phyloP scores from a whole-genome alignment of 2,113 vertebrate species.

The Rhabdornis inornatus region DNA sequence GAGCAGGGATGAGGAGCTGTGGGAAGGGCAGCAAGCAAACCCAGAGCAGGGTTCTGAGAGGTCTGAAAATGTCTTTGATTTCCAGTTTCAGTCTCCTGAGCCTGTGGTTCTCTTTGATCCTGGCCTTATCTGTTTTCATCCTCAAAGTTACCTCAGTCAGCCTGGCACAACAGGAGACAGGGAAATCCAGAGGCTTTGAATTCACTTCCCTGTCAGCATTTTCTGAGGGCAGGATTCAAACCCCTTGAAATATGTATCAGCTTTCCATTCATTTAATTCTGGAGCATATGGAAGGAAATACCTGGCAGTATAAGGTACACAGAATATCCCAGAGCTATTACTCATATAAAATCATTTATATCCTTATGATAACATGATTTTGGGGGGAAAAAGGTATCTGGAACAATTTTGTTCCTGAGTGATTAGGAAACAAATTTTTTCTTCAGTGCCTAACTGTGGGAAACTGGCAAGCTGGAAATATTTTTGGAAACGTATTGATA shows the following conservation, averaged over 20 bases:
- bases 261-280: neutral
- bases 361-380: neutral
- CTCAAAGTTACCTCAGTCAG: neutral
- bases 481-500: neutral
- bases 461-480: neutral
- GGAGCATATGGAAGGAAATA: neutral
- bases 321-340: neutral
- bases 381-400: accelerated
- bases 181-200: neutral
- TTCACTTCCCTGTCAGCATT: neutral
- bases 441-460: neutral
- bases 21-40: neutral
- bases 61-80: neutral
- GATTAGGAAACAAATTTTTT: neutral
- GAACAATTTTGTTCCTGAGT: neutral
- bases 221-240: neutral
- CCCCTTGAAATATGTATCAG: neutral
- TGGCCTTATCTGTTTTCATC: neutral
- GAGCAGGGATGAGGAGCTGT: accelerated
- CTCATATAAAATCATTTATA: neutral
- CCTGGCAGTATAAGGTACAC: neutral
- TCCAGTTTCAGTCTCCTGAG: neutral
- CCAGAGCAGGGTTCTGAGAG: neutral
- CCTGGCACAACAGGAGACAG: neutral
- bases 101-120: neutral